Conservation (phyloP, 2,113 vertebrate species). For the Chelonoidis abingdonii region DNA sequence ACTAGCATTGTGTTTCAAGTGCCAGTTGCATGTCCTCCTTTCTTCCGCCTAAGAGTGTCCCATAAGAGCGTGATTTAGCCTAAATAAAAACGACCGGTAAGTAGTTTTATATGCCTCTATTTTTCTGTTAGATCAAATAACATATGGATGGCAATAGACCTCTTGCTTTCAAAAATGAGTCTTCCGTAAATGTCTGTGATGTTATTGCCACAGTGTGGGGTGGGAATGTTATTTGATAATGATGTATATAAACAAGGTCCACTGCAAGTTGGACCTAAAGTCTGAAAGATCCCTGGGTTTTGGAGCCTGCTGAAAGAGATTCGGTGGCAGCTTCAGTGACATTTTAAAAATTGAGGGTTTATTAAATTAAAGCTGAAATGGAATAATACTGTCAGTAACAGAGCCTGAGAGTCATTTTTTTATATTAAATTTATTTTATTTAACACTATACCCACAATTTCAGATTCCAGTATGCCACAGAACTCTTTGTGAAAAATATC, state of each 20-base stretch:
- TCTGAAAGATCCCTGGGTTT: neutral
- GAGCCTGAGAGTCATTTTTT: neutral
- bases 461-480: neutral
- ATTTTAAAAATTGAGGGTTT: neutral
- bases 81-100: slow-evolving; percentile 20
- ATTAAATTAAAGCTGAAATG: neutral
- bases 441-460: neutral
- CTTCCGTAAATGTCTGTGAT: slow-evolving; percentile 27
- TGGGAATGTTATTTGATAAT: neutral
- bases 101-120: neutral
- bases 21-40: slow-evolving; percentile 63
- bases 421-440: neutral
- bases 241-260: neutral
- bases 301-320: neutral
- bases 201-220: neutral
- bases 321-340: neutral
- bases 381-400: neutral
- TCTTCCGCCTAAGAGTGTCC: slow-evolving; percentile 37
- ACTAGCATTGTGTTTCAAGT: slow-evolving; percentile 58
- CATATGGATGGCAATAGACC: neutral
- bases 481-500: neutral
- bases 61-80: slow-evolving; percentile 42
- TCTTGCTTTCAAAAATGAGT: neutral
- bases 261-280: neutral
- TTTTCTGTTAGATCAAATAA: neutral